Conservation (phyloP, 2,113 vertebrate genomes). For the Aegithalos caudatus region DNA sequence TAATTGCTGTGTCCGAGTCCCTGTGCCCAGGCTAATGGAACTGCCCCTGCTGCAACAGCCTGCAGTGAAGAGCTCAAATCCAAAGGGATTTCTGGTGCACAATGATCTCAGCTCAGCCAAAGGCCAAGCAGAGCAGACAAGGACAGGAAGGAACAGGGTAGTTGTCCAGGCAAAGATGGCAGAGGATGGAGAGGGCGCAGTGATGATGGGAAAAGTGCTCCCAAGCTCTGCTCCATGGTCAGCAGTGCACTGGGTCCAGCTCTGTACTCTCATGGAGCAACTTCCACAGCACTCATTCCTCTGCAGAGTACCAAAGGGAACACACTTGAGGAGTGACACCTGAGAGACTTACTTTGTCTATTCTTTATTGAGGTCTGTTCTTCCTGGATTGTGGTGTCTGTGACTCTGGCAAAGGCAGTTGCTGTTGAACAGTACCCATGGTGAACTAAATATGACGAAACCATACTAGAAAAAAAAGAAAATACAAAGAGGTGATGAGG, state of each 20-base stretch:
- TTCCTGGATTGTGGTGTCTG: conserved; percentile 94
- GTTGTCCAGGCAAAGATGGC: background rate
- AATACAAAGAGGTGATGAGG: background rate
- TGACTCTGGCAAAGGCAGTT: conserved; percentile 93
- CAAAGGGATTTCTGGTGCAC: background rate
- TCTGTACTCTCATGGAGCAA: background rate
- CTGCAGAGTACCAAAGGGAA: background rate
- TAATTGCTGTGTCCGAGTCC: background rate
- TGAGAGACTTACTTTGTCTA: conserved; percentile 87
- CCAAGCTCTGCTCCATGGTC: background rate
- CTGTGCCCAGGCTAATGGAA: background rate
- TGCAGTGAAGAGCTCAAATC: background rate
- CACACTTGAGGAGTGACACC: background rate
- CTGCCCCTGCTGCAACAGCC: background rate
- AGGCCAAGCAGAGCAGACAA: background rate
- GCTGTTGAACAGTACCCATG: conserved; percentile 97
- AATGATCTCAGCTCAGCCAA: background rate
- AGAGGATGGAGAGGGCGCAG: background rate
- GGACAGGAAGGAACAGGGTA: background rate
- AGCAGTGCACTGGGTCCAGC: background rate
- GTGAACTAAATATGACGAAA: conserved; percentile 97
- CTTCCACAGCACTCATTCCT: background rate
- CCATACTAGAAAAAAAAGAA: conserved; percentile 84
- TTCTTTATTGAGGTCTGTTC: conserved; percentile 98
- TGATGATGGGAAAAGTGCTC: background rate